These are phyloP conservation scores for Mythimna impura DNA, from an alignment of 2,888 invertebrate species.

Conservation along the genomic window DNA sequence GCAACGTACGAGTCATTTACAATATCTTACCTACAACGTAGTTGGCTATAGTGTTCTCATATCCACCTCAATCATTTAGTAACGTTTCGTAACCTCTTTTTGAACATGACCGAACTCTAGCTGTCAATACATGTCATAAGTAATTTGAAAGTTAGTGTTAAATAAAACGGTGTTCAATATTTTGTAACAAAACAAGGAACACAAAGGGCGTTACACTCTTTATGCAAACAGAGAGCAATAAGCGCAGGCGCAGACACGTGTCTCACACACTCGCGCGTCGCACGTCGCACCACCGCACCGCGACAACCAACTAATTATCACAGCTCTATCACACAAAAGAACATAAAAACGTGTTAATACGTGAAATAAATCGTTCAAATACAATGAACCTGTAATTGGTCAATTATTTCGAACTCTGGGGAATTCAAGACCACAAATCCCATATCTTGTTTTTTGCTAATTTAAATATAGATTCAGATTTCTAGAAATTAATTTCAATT, in stretches of 20 bases:
- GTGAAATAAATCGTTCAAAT: slow-evolving; percentile 58
- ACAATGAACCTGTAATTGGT: slow-evolving; percentile 55
- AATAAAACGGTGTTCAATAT: slow-evolving; percentile 90
- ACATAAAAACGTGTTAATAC: slow-evolving; percentile 62
- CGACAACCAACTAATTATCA: slow-evolving; percentile 85
- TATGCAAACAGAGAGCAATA: slow-evolving; percentile 81
- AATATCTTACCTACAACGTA: slow-evolving; percentile 5
- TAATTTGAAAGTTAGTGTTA: slow-evolving; percentile 89
- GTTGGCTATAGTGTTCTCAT: slow-evolving; percentile 3
- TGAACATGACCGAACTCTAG: slow-evolving; percentile 74
- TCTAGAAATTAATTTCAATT: slow-evolving; percentile 33
- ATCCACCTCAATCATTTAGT: slow-evolving; percentile 56
- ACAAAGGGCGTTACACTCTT: slow-evolving; percentile 89
- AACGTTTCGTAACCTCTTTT: slow-evolving; percentile 77
- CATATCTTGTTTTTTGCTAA: slow-evolving; percentile 34
- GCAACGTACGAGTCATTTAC: slow-evolving; percentile 10
- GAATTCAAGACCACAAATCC: slow-evolving; percentile 40
- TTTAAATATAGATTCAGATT: slow-evolving; percentile 40
- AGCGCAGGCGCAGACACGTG: slow-evolving; percentile 74
- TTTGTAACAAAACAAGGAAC: slow-evolving; percentile 90
- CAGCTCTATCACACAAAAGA: slow-evolving; percentile 73
- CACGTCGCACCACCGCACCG: slow-evolving; percentile 42
- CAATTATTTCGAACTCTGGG: slow-evolving; percentile 52
- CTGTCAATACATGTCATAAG: slow-evolving; percentile 84
- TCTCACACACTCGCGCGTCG: slow-evolving; percentile 51